phyloP scores from a whole-genome alignment of 2,888 invertebrate genomes.

The Acanthosepion esculentum region DNA sequence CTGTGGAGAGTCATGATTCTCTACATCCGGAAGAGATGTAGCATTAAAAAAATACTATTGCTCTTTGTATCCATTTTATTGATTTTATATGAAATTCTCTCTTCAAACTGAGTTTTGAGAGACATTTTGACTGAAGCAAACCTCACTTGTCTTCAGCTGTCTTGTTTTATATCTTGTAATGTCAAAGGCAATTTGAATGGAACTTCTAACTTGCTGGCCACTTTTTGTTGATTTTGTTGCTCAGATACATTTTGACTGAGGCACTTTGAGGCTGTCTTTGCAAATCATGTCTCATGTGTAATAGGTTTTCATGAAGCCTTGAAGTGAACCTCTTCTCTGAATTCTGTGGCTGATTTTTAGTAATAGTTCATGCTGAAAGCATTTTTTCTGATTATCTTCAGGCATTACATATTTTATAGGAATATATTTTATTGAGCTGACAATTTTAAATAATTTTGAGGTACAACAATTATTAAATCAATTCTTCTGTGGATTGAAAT shows the following conservation, averaged over 20 bases:
- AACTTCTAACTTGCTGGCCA: no score
- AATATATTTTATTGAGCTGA: not conserved
- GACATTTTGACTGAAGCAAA: not conserved
- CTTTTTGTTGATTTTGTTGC: not conserved
- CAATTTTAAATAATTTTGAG: not conserved
- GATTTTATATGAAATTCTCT: not conserved
- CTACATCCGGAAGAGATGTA: no score
- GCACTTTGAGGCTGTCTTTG: not conserved
- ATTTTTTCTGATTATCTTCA: not conserved
- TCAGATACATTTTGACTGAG: not conserved
- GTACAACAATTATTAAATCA: not conserved
- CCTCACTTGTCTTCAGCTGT: not conserved
- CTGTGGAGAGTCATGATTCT: no score
- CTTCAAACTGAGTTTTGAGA: not conserved
- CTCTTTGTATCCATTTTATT: not conserved
- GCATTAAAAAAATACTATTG: no score
- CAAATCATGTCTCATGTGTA: not conserved
- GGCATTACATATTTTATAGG: not conserved
- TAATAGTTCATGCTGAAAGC: not conserved
- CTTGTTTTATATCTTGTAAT: not conserved
- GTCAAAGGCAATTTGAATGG: not conserved
- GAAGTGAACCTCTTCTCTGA: not conserved
- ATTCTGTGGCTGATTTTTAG: not conserved
- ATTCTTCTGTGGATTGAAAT: no score
- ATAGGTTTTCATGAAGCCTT: not conserved